Conservation (phyloP, 1,140 invertebrate genomes). For the Pseudoatta argentina region DNA sequence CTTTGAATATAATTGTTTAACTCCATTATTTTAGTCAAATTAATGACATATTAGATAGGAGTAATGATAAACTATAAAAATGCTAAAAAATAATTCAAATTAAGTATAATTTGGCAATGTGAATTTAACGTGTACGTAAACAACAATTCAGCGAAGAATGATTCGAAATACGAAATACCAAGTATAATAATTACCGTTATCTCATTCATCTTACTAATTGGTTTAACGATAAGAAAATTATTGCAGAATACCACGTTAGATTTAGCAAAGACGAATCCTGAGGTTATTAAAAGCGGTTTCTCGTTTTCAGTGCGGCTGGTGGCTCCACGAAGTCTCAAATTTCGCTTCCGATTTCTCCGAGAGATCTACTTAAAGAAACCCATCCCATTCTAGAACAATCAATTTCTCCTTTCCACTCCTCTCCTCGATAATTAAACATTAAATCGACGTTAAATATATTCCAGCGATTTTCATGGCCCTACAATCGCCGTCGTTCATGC, state of each 20-base stretch:
- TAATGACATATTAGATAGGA: no score
- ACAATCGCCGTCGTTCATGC: neutral
- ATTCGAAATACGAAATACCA: no score
- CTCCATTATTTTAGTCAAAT: no score
- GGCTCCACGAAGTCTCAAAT: conserved; percentile 28
- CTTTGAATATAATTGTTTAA: no score
- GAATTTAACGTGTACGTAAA: no score
- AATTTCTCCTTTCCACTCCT: neutral
- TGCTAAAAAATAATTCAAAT: no score
- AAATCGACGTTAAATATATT: conserved; percentile 56
- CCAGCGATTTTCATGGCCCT: conserved; percentile 7
- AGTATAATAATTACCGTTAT: neutral
- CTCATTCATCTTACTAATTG: neutral
- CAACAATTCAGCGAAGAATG: neutral
- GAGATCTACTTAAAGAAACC: conserved; percentile 41
- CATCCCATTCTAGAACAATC: conserved; percentile 42
- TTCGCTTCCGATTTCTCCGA: conserved; percentile 43
- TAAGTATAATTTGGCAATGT: no score
- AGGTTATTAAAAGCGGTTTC: conserved; percentile 23
- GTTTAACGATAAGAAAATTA: neutral
- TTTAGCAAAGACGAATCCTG: neutral
- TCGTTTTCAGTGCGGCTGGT: neutral
- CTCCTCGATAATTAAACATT: conserved; percentile 50
- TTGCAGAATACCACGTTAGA: neutral
- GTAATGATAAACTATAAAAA: no score